Evolutionary conservation across 2,888 invertebrate species (phyloP).

Genomic region (Tenthredo livida): DNA sequence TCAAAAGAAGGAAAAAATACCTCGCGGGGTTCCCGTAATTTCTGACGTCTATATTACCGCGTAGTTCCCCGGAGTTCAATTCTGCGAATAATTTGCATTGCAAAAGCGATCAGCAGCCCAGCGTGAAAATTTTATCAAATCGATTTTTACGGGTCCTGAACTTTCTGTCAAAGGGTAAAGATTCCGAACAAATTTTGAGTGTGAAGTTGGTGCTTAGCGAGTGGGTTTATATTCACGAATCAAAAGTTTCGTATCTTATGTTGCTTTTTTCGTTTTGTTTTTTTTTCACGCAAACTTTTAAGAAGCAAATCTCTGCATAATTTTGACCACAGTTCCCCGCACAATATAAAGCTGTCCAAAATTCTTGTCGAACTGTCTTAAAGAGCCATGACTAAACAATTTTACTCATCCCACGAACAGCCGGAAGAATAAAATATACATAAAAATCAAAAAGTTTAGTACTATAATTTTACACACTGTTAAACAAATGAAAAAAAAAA

Average conservation of each 20-base stretch:
- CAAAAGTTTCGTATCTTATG: not conserved
- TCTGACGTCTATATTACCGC: not conserved
- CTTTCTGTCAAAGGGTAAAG: not conserved
- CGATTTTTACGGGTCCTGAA: not conserved
- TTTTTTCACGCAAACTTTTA: not conserved
- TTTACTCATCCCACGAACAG: not conserved
- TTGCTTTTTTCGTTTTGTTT: not conserved
- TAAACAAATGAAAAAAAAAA: not conserved
- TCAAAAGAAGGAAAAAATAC: not conserved
- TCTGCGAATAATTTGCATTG: not conserved
- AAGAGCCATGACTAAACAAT: not conserved
- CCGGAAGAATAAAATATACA: not conserved
- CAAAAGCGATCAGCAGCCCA: not conserved
- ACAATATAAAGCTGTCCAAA: not conserved
- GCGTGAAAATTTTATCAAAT: not conserved
- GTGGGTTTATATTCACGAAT: not conserved
- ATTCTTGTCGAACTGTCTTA: not conserved
- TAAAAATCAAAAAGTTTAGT: not conserved
- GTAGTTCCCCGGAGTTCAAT: not conserved
- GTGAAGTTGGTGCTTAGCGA: not conserved
- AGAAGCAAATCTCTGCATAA: not conserved
- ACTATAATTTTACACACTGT: not conserved
- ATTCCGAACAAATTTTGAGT: not conserved
- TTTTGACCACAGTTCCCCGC: not conserved
- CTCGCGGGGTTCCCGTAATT: not conserved